Conservation (phyloP, 2,888 invertebrate species). For the Atrina japonica region DNA sequence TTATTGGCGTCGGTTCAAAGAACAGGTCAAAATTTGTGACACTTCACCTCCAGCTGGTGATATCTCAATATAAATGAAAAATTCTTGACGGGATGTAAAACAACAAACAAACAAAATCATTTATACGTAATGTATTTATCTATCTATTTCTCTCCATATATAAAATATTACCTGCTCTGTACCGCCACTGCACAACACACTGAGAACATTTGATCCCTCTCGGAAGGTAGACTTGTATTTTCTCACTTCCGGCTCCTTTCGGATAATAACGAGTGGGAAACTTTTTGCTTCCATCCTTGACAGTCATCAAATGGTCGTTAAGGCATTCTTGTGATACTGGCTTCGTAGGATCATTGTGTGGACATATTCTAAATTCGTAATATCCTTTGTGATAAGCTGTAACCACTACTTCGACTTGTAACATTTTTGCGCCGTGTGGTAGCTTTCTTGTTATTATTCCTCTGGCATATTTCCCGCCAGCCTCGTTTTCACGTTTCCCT, state of each 20-base stretch:
- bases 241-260: not conserved
- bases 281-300: constrained; percentile 46
- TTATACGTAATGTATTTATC: too few species aligned
- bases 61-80: too few species aligned
- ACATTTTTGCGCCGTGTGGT: constrained; percentile 48
- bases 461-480: constrained; percentile 55
- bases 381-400: constrained; percentile 53
- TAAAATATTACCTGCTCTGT: constrained; percentile 26
- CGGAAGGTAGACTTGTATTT: constrained; percentile 13
- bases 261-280: constrained; percentile 38
- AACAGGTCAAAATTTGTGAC: too few species aligned
- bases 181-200: constrained; percentile 34
- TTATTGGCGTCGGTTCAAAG: too few species aligned
- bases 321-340: constrained; percentile 52
- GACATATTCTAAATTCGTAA: constrained; percentile 58
- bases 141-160: too few species aligned
- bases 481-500: constrained; percentile 52
- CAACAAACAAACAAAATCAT: too few species aligned
- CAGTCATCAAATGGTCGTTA: constrained; percentile 45
- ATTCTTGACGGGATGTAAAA: too few species aligned
- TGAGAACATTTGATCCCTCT: constrained; percentile 28
- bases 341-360: constrained; percentile 43
- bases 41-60: too few species aligned
- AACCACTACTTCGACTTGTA: constrained; percentile 48
- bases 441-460: constrained; percentile 56